Conservation (phyloP, 2,797 vertebrate genomes). For the Pteronotus mesoamericanus region DNA sequence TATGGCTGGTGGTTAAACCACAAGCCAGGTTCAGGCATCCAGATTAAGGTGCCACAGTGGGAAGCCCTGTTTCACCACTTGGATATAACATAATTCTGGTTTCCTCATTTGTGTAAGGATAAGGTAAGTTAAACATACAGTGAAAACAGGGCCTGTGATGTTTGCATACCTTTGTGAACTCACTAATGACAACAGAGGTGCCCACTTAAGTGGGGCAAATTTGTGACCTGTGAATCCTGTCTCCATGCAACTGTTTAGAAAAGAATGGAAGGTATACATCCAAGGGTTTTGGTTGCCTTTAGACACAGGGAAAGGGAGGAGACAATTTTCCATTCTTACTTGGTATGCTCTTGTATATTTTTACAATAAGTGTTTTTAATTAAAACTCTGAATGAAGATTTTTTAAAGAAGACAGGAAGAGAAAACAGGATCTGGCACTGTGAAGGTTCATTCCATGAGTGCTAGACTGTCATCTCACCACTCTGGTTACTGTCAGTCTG, state of each 20-base stretch:
- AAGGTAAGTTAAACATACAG: too few species aligned
- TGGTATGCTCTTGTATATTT: neutral
- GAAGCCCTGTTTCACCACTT: neutral
- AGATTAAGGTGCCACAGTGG: neutral
- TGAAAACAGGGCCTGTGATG: neutral
- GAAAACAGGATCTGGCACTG: neutral
- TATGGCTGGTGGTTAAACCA: too few species aligned
- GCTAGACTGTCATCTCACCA: too few species aligned
- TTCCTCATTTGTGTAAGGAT: neutral
- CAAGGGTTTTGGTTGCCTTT: neutral
- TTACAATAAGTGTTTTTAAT: neutral
- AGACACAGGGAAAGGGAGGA: neutral
- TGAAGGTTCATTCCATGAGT: rapidly evolving
- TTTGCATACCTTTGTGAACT: neutral
- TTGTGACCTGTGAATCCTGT: neutral
- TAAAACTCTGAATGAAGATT: neutral
- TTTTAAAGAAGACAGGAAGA: neutral
- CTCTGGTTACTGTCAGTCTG: neutral
- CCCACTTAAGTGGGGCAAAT: neutral
- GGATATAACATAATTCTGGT: neutral
- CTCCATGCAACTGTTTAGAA: neutral
- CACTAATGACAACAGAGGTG: too few species aligned
- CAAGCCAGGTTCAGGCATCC: neutral
- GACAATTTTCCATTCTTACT: neutral
- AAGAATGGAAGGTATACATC: neutral